phyloP scores from a whole-genome alignment of 2,888 invertebrate species.

The Plutella xylostella region DNA sequence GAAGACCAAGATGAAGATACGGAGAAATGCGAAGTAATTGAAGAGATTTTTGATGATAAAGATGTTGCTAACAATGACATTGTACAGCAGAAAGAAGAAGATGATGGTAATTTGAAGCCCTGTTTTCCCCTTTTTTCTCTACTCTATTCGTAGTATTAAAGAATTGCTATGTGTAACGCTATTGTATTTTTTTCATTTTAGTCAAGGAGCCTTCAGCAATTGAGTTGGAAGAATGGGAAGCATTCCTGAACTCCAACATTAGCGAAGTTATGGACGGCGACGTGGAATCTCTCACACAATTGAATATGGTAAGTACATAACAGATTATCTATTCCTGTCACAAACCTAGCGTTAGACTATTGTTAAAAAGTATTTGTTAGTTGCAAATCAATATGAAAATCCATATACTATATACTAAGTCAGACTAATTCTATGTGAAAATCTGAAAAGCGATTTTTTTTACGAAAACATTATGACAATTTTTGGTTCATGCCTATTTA shows the following conservation, averaged over 20 bases:
- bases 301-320: slow-evolving; percentile 67
- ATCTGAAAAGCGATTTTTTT: too few relatives aligned
- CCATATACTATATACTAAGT: too few relatives aligned
- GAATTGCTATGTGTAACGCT: background rate
- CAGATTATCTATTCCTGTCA: background rate
- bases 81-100: slow-evolving; percentile 38
- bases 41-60: slow-evolving; percentile 49
- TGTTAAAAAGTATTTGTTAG: too few relatives aligned
- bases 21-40: slow-evolving; percentile 57
- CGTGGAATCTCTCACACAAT: slow-evolving; percentile 78
- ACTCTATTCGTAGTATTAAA: background rate
- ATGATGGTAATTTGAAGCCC: slow-evolving; percentile 42
- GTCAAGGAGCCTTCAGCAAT: slow-evolving; percentile 73
- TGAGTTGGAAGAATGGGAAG: slow-evolving; percentile 89
- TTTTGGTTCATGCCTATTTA: too few relatives aligned
- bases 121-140: background rate
- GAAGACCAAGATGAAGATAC: slow-evolving; percentile 55
- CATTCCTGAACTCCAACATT: slow-evolving; percentile 83
- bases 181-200: slow-evolving; percentile 20
- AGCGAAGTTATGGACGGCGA: slow-evolving; percentile 86
- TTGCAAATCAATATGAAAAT: too few relatives aligned
- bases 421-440: too few relatives aligned
- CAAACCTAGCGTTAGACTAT: too few relatives aligned
- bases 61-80: slow-evolving; percentile 53
- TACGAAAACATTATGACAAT: too few relatives aligned